A percentile compares a stretch with the other conserved stretches of the same genome.
Evolutionary conservation across 2,797 vertebrate species (phyloP).

Genomic region (Crocidura indochinensis): DNA sequence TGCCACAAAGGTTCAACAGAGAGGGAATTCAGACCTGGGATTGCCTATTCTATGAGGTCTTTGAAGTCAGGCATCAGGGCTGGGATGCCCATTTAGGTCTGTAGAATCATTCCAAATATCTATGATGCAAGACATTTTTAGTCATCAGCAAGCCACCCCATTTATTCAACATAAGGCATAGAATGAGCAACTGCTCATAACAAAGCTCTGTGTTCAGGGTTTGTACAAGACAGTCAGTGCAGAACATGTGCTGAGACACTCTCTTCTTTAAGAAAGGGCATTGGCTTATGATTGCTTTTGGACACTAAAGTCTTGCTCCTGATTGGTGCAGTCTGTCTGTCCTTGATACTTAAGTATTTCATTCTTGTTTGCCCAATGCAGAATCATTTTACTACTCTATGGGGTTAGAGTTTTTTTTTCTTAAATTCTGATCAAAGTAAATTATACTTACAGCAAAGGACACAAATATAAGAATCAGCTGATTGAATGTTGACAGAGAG

Average conservation of each 20-base stretch:
- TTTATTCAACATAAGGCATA: not conserved
- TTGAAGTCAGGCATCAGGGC: not conserved
- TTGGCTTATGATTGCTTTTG: not conserved
- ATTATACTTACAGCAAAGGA: not conserved
- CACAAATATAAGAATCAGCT: not conserved
- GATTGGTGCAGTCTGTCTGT: not conserved
- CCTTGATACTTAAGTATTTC: not conserved
- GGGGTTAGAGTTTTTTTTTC: not conserved
- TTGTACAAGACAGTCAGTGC: not conserved
- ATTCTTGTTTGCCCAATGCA: not conserved
- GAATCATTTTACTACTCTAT: conserved; percentile 4
- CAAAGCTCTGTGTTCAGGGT: not conserved
- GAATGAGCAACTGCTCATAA: not conserved
- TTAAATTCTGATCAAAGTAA: conserved; percentile 28
- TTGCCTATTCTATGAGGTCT: not conserved
- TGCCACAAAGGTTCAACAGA: not conserved
- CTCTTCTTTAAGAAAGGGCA: not conserved
- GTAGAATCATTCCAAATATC: conserved; percentile 28
- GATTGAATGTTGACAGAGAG: conserved; percentile 7
- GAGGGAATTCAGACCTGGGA: conserved; percentile 26
- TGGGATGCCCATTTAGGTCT: not conserved
- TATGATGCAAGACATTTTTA: not conserved
- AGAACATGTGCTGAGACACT: not conserved
- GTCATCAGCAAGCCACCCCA: not conserved
- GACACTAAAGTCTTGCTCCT: not conserved